Base-by-base conservation (phyloP, 2,797 vertebrate species). In the Discoglossus pictus region DNA sequence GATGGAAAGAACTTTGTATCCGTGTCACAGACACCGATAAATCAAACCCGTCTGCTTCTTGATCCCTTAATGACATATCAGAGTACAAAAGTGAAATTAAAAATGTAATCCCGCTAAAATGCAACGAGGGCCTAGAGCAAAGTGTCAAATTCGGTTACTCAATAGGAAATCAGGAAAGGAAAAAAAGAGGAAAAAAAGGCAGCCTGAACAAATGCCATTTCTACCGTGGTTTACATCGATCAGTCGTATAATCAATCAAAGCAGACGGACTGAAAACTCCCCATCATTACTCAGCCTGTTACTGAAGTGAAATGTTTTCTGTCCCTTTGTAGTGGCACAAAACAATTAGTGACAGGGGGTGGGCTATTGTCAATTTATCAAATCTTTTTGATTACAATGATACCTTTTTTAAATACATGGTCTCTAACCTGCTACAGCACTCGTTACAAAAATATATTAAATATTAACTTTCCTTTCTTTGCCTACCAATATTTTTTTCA, bases 331-430 rank as follows among this genome's bases (percentile, higher is more conserved):
- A 86, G 60, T 23, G 73, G 79, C 24, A 86, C 72, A 86, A 88
- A 88, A 84, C 76, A 83, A 31, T 76, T 68, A 73, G 80, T 85
- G 84, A 85, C 86, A 88, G 73, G 80, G 65, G 82, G 83, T 86
- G 76, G 79, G 81, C 76, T 80, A 83, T 44, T 80, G 75, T 80
- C 82, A 85, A 91, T 92, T 83, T 82, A 92, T 88, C 87, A 90
- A 80, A 75, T 67, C 76, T 27, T 59, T 76, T 74, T 72, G 78
- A 82, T 75, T 83, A 82, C 18, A 72, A 15, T 76, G 75, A 76
- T 73, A 78, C 59, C 68, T 76, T 75, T 79, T 74, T 61, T 75
- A 78, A 80, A 81, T 11, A 75, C 31, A 77, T 7, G 76, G 70
- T 47, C 64, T 74, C 21, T 68, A 76, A 38, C 77, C 36, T 70